phyloP scores from a whole-genome alignment of 2,888 invertebrate species.

The Thera obeliscata region DNA sequence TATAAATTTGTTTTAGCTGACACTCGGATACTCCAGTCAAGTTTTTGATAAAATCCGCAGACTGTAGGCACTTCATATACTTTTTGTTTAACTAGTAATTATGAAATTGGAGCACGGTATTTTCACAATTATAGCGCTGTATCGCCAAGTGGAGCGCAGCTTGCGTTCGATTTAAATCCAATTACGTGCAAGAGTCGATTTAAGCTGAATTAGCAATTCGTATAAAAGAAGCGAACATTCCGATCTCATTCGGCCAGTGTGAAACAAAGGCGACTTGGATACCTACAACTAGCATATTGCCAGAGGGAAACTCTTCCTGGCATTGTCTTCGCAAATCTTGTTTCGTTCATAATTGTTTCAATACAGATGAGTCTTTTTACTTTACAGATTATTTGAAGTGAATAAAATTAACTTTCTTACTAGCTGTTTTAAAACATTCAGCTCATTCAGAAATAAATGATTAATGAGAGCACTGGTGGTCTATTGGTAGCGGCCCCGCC shows the following conservation, averaged over 20 bases:
- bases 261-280: constrained; percentile 37
- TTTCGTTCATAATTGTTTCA: constrained; percentile 27
- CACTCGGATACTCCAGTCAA: constrained; percentile 18
- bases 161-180: constrained; percentile 44
- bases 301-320: constrained; percentile 19
- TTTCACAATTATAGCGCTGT: constrained; percentile 33
- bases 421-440: too few species aligned
- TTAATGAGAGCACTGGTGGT: too few species aligned
- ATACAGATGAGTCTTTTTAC: constrained; percentile 3
- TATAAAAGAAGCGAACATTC: constrained; percentile 43
- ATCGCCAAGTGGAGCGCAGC: constrained; percentile 35
- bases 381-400: constrained; percentile 1
- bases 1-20: constrained; percentile 32
- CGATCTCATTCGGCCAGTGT: constrained; percentile 36
- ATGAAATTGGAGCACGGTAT: constrained; percentile 30
- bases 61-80: not conserved
- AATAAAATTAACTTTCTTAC: not conserved
- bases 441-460: too few species aligned
- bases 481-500: too few species aligned
- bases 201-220: constrained; percentile 46
- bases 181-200: constrained; percentile 45
- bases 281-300: constrained; percentile 26
- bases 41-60: constrained; percentile 14
- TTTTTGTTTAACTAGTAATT: constrained; percentile 27
- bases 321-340: constrained; percentile 27